These are phyloP conservation scores for Hoplostethus mediterraneus DNA, from an alignment of 2,797 vertebrate genomes.

Conservation along the genomic window DNA sequence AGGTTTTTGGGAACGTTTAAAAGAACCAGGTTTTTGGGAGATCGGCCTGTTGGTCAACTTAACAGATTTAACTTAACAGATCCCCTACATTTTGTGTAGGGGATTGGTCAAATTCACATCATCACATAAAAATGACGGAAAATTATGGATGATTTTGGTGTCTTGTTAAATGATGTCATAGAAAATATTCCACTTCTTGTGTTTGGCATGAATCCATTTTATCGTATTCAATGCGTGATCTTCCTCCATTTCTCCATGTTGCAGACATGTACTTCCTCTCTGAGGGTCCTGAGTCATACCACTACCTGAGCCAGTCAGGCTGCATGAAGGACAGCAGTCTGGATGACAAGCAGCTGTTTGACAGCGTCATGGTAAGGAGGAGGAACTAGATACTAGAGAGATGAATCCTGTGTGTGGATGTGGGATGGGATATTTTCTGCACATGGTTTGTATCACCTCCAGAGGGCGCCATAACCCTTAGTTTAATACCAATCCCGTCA, in stretches of 20 bases:
- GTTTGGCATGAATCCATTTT: not conserved
- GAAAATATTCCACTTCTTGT: no score
- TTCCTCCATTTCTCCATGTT: constrained; percentile 33
- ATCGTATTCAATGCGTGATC: not conserved
- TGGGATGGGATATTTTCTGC: not conserved
- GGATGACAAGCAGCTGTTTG: constrained; percentile 88
- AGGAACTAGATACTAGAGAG: not conserved
- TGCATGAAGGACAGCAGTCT: constrained; percentile 87
- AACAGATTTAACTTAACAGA: no score
- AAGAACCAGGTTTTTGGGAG: no score
- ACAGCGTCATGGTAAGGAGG: constrained; percentile 90
- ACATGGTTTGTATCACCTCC: constrained; percentile 25
- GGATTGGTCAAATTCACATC: no score
- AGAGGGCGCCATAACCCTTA: constrained; percentile 61
- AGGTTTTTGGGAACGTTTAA: no score
- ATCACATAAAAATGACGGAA: no score
- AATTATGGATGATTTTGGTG: no score
- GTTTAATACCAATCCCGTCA: not conserved
- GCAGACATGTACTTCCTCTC: constrained; percentile 86
- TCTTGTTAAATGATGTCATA: no score
- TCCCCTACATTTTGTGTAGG: no score
- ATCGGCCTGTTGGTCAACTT: no score
- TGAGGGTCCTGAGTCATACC: constrained; percentile 86
- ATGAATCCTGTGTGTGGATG: not conserved
- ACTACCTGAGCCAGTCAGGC: constrained; percentile 91